Base-by-base conservation (phyloP, 2,113 vertebrate genomes). In the Sigmodon hispidus region DNA sequence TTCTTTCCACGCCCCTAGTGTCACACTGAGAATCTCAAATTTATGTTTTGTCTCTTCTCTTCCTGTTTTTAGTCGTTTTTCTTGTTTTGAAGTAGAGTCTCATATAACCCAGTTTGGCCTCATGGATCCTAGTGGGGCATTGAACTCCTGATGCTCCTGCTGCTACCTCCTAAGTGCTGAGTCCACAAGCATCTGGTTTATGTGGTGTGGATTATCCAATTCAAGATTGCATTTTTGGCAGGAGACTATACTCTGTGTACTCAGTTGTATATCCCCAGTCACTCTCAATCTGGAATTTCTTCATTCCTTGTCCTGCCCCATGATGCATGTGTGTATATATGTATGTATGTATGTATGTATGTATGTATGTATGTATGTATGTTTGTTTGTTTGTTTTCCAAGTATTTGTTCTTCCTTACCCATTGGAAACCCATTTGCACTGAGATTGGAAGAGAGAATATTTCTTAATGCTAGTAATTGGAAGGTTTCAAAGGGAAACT, bases 211-310 rank as follows among this genome's bases (percentile, higher is more conserved):
- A 50, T 13, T 50, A 29, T 57, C 67, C 11, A 24, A 72, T 15
- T 40, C 36, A 31, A 40, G 36, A 16, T 7, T 57, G 72, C 24
- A 19, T 57, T 5, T 2, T 31, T 40, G 7, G 2, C 5, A 29
- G 8, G 12, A 3, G 31, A 55, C 1, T 40, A 2, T 40, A 0
- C 36, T 40, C 22, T 72, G 21, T 8, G 8, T 2, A 31, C 2
- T 43, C 36, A 43, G 15, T 12, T 16, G 5, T 2, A 11, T 26
- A 72, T 19, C 36, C 24, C 36, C 12, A 72, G 4, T 1, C 4
- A 29, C 80, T 72, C 59, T 85, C 40, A 85, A 36, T 7, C 17
- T 70, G 12, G 26, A 40, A 45, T 73, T 75, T 80, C 31, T 63
- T n/a, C 24, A 21, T 7, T 0, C 59, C 63, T 79, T 67, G 69